Evolutionary conservation across 2,888 invertebrate species (phyloP), one percentile per base, ranked within the genome.

Genomic region (Lepidonotus clava): DNA sequence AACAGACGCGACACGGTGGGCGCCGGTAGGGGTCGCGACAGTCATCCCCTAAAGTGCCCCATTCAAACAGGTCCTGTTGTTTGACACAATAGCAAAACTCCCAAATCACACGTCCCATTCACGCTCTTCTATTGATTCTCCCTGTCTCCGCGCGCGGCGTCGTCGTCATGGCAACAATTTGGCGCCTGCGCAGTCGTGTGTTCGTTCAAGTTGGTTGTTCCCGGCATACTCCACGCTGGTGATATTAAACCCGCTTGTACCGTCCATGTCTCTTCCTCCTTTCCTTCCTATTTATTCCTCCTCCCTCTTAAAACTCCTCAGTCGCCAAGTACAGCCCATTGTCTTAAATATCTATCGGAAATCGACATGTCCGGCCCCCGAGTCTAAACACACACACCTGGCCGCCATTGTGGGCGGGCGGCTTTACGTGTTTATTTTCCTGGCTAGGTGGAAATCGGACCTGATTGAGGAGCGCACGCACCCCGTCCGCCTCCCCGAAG

Each of bases 21-120:
- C 32, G 18, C 24, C 46, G 5, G 80, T 11, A 28, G 32, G 24
- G 80, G 24, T 41, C 80, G 46, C 14, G 4, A 32, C 41, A 80
- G 80, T 80, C 80, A 80, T 80, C 51, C 80, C 32, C 21, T 41
- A 46, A 80, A 80, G 80, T 80, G 80, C 80, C 80, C 80, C 80
- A 80, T 80, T 80, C 80, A 80, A 80, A 80, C 80, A 80, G 32
- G 28, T 24, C 51, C 51, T 80, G 80, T 80, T 80, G 80, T 80
- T 51, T 46, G 80, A 46, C 41, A 80, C 51, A 80, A 80, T 80
- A 80, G 80, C 28, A 80, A 40, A 71, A 71, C 71, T 71, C 71
- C 71, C 71, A 71, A 71, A 71, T 71, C 71, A 71, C 71, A 71
- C 71, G 71, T 71, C 34, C 71, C 71, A 71, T 71, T 71, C 71